Evolutionary conservation across 2,888 invertebrate species (phyloP).

Genomic region (Zygaena filipendulae): DNA sequence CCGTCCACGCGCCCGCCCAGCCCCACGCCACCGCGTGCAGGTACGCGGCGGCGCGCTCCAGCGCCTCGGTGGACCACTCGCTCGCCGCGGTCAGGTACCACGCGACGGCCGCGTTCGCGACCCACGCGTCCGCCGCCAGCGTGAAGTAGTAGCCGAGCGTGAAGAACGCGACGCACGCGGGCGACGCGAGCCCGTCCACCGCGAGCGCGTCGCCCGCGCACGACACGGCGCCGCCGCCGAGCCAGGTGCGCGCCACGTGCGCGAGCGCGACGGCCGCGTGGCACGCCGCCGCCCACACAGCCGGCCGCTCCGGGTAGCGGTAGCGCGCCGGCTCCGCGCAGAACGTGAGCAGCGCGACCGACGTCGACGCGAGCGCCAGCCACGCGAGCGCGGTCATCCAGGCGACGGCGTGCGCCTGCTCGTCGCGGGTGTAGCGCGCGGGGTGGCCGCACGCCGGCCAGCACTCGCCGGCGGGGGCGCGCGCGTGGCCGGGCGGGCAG

Average conservation of each 20-base stretch:
- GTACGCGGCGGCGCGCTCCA: conserved; percentile 86
- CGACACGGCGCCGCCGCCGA: conserved; percentile 48
- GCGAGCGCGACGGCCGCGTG: conserved; percentile 84
- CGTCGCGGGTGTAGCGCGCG: conserved; percentile 73
- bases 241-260: conserved; percentile 75
- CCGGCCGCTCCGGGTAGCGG: conserved; percentile 92
- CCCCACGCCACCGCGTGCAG: conserved; percentile 92
- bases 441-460: conserved; percentile 76
- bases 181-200: conserved; percentile 57
- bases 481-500: conserved; percentile 71
- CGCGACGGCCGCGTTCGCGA: conserved; percentile 87
- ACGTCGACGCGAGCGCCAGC: conserved; percentile 81
- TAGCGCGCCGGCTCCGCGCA: conserved; percentile 90
- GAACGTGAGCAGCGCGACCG: conserved; percentile 87
- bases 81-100: conserved; percentile 92
- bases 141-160: conserved; percentile 82
- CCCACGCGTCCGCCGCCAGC: conserved; percentile 85
- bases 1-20: conserved; percentile 85
- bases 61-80: conserved; percentile 93
- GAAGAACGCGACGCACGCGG: conserved; percentile 79
- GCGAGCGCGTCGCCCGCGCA: conserved; percentile 48
- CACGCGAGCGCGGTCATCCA: conserved; percentile 84
- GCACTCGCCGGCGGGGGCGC: conserved; percentile 67
- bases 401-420: conserved; percentile 76
- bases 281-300: conserved; percentile 90